Evolutionary conservation across 2,113 vertebrate species (phyloP), one percentile per base, ranked within the genome.

Genomic region (Pedetes capensis): DNA sequence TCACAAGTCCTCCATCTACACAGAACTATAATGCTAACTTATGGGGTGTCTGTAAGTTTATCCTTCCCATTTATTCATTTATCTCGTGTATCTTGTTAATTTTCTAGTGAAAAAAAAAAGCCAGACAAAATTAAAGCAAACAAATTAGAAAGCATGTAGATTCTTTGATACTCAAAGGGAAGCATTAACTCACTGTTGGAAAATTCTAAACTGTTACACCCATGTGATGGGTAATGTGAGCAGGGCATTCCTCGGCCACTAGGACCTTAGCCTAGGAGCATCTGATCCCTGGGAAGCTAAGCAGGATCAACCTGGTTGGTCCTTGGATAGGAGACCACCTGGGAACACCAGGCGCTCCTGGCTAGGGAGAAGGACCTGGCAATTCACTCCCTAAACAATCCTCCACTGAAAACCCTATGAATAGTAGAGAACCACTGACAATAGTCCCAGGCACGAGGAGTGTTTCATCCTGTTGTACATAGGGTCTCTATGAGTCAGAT

Each of bases 101-200:
- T 94, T 76, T 23, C 66, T 85, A 72, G 14, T 66, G 57, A 14
- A 59, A 88, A 92, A 91, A 82, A 20, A 87, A 89, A 82, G 32
- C 34, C 32, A 93, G 23, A 34, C 29, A 18, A 81, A 83, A 95
- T 68, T 55, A 86, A 90, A 92, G 66, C 23, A 95, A 64, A 7
- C 27, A n/a, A 72, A 68, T 17, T 4, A 44, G 10, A 84, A 93
- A 85, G 12, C 29, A 42, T 4, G 13, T 16, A 64, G 39, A 75
- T 16, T 12, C 3, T 32, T 32, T 51, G 20, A 12, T 20, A 34
- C 23, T 72, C 17, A 64, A 34, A 89, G 25, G 59, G 29, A 78
- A 78, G 27, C 4, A n/a, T 74, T 64, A 6, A 23, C 8, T 87
- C 44, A 63, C 20, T 13, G 4, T 44, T 76, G 27, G 39, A 55